These are phyloP conservation scores for Maniola jurtina DNA, from an alignment of 1,140 invertebrate species.

Conservation along the genomic window DNA sequence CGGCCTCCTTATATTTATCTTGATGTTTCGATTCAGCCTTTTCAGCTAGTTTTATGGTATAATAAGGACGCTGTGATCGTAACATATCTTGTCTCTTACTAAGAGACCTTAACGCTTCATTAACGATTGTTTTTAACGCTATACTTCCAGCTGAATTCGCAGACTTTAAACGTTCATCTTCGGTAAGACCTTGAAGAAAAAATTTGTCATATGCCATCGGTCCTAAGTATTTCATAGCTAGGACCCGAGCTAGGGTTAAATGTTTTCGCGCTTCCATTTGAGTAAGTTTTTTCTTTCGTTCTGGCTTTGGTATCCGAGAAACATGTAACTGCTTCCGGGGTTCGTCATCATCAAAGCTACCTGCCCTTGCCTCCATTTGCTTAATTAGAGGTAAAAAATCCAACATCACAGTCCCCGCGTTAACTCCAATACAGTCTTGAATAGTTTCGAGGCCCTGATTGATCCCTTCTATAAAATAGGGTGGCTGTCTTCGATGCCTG, in stretches of 20 bases:
- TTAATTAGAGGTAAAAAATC: slow-evolving; percentile 69
- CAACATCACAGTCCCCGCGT: slow-evolving; percentile 67
- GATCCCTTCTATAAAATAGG: slow-evolving; percentile 77
- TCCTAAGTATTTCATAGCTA: slow-evolving; percentile 79
- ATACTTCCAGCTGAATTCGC: slow-evolving; percentile 72
- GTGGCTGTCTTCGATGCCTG: slow-evolving; percentile 73
- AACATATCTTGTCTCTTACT: slow-evolving; percentile 76
- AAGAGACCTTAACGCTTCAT: slow-evolving; percentile 71
- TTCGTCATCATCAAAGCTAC: slow-evolving; percentile 50
- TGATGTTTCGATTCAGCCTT: slow-evolving; percentile 71
- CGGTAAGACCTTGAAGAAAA: slow-evolving; percentile 70
- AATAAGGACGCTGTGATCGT: slow-evolving; percentile 77
- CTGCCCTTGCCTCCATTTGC: slow-evolving; percentile 59
- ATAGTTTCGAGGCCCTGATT: slow-evolving; percentile 74
- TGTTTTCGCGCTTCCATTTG: slow-evolving; percentile 73
- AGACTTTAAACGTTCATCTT: slow-evolving; percentile 66
- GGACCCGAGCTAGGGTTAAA: slow-evolving; percentile 71
- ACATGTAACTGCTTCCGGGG: slow-evolving; percentile 50
- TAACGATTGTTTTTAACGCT: slow-evolving; percentile 62
- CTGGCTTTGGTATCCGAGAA: slow-evolving; percentile 59
- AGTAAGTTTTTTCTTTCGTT: slow-evolving; percentile 57
- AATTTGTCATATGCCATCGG: slow-evolving; percentile 79
- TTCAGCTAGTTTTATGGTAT: slow-evolving; percentile 78
- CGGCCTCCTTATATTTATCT: slow-evolving; percentile 65
- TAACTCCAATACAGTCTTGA: slow-evolving; percentile 67